These are phyloP conservation scores for Periophthalmodon schlosseri DNA, from an alignment of 2,113 vertebrate genomes.

Conservation along the genomic window DNA sequence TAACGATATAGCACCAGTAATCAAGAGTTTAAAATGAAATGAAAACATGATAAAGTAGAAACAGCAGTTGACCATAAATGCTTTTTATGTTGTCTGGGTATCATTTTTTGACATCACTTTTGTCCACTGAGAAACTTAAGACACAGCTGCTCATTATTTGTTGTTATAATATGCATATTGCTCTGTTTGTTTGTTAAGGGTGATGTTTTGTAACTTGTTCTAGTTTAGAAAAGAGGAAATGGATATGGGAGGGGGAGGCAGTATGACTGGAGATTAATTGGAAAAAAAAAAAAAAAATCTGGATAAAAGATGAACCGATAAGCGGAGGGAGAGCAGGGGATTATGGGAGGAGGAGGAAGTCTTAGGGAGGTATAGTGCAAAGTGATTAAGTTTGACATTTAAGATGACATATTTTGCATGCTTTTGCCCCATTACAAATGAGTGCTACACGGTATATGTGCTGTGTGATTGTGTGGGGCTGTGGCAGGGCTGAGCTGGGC, in stretches of 20 bases:
- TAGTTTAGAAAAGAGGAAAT: constrained; percentile 23
- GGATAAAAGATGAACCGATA: constrained; percentile 47
- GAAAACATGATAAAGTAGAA: not conserved
- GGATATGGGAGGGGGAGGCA: constrained; percentile 8
- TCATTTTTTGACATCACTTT: not conserved
- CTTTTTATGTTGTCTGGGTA: not conserved
- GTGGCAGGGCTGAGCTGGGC: constrained; percentile 43
- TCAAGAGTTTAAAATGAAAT: no score
- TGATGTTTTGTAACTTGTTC: not conserved
- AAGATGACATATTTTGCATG: constrained; percentile 74
- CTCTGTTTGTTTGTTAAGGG: not conserved
- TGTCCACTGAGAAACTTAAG: not conserved
- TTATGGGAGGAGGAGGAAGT: constrained; percentile 9
- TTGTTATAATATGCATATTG: no score
- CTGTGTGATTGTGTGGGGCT: constrained; percentile 35
- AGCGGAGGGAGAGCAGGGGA: constrained; percentile 3
- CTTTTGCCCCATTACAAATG: constrained; percentile 67
- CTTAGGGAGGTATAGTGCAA: constrained; percentile 43
- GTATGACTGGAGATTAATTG: constrained; percentile 44
- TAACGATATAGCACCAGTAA: constrained; percentile 25
- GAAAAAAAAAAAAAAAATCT: constrained; percentile 22
- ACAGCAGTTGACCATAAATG: not conserved
- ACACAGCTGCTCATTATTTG: no score
- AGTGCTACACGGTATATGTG: constrained; percentile 36
- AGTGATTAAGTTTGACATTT: constrained; percentile 72